Percentiles rank a stretch among this genome's conserved stretches.
These are phyloP conservation scores for Zaprionus lineosus DNA, from an alignment of 2,888 invertebrate species.

Conservation along the genomic window DNA sequence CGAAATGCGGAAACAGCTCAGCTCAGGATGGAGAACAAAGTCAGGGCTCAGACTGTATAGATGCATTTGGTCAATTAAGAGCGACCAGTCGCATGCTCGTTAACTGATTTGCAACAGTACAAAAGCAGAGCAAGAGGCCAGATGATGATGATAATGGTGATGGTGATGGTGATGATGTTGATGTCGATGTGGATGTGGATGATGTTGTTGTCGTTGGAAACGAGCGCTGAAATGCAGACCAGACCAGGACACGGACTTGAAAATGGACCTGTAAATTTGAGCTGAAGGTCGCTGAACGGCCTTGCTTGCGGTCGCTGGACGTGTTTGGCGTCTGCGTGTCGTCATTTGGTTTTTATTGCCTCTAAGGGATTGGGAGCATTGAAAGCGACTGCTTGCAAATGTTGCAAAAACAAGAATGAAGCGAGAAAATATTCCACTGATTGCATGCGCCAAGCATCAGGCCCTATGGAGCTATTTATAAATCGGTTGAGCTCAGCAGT, in stretches of 20 bases:
- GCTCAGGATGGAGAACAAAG: constrained; percentile 34
- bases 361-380: constrained; percentile 46
- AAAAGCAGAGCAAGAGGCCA: constrained; percentile 17
- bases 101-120: constrained; percentile 62
- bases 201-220: constrained; percentile 17
- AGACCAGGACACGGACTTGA: constrained; percentile 19
- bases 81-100: constrained; percentile 34
- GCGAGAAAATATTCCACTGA: constrained; percentile 66
- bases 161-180: neutral
- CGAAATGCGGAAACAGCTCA: constrained; percentile 62
- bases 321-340: constrained; percentile 71
- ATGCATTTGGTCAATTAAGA: constrained; percentile 73
- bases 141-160: constrained; percentile 16
- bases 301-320: constrained; percentile 76
- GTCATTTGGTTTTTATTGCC: constrained; percentile 75
- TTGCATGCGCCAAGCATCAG: constrained; percentile 66
- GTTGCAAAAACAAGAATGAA: neutral
- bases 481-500: constrained; percentile 38
- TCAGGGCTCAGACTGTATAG: constrained; percentile 44
- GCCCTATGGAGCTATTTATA: constrained; percentile 58
- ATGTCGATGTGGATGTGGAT: constrained; percentile 11
- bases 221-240: constrained; percentile 28
- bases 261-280: constrained; percentile 40
- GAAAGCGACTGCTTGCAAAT: constrained; percentile 38
- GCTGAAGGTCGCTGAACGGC: constrained; percentile 80